Evolutionary conservation across 2,888 invertebrate species (phyloP).

Genomic region (Geotrupes spiniger): DNA sequence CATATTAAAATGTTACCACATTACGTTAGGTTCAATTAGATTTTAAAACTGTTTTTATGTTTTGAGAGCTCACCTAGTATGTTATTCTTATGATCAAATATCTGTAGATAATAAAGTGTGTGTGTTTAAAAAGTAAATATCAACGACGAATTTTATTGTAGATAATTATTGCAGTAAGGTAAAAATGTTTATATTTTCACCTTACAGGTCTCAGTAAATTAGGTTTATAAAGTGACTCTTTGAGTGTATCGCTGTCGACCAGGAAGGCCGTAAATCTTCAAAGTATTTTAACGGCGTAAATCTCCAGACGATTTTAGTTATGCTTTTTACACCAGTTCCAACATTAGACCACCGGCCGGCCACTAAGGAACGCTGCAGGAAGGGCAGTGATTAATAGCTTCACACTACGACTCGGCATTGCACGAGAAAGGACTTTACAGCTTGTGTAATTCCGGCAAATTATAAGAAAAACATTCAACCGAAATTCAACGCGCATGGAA

Average conservation of each 20-base stretch:
- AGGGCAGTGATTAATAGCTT: slow-evolving; percentile 16
- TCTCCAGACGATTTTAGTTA: slow-evolving; percentile 22
- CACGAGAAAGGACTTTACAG: slow-evolving; percentile 16
- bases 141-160: too few species aligned
- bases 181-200: too few species aligned
- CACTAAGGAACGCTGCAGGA: slow-evolving; percentile 1
- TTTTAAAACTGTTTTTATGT: too few species aligned
- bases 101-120: too few species aligned
- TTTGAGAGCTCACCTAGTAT: too few species aligned
- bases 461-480: slow-evolving; percentile 14
- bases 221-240: slow-evolving; percentile 16
- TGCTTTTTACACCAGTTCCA: slow-evolving; percentile 10
- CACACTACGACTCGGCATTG: slow-evolving; percentile 14
- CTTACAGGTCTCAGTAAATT: slow-evolving; percentile 15
- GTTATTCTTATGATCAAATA: too few species aligned
- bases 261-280: slow-evolving; percentile 20
- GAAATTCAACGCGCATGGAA: too few species aligned
- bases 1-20: too few species aligned
- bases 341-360: too few species aligned
- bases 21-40: too few species aligned
- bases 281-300: slow-evolving; percentile 19
- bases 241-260: slow-evolving; percentile 20
- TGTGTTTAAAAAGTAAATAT: too few species aligned
- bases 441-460: slow-evolving; percentile 16
- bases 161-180: too few species aligned